Evolutionary conservation across 2,797 vertebrate genomes (phyloP).

Genomic region (Etheostoma nigrum): DNA sequence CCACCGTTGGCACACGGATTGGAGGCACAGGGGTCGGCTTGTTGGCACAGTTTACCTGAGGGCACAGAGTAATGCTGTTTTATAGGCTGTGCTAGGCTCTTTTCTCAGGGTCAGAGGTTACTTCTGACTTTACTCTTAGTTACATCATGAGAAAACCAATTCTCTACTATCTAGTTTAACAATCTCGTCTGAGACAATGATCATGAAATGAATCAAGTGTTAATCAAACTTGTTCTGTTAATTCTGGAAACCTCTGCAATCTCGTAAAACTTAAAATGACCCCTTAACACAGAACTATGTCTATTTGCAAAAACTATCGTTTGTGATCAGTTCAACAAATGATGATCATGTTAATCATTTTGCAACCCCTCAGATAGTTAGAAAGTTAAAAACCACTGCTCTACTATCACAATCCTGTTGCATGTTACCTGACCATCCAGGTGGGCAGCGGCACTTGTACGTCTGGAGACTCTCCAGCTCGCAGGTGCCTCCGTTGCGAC

Average conservation of each 20-base stretch:
- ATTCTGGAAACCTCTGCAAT: too few species aligned
- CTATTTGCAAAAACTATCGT: too few species aligned
- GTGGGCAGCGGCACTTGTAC: constrained; percentile 92
- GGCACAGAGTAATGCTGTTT: neutral
- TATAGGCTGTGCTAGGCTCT: neutral
- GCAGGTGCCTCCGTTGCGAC: constrained; percentile 93
- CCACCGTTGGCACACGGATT: constrained; percentile 95
- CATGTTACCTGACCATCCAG: constrained; percentile 93
- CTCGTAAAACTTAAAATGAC: too few species aligned
- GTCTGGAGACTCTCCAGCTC: constrained; percentile 85
- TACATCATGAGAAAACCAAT: too few species aligned
- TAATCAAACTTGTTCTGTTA: too few species aligned
- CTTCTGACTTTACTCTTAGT: neutral
- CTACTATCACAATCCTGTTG: neutral
- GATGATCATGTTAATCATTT: neutral
- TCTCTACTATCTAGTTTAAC: too few species aligned
- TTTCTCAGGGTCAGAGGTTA: neutral
- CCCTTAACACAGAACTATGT: too few species aligned
- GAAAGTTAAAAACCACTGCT: neutral
- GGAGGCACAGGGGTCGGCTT: constrained; percentile 93
- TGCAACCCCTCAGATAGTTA: neutral
- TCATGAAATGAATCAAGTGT: too few species aligned
- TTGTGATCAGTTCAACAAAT: neutral
- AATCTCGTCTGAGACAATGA: too few species aligned
- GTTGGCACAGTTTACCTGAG: constrained; percentile 92